Conservation (phyloP, 2,888 invertebrate species). For the Dusona sp. region DNA sequence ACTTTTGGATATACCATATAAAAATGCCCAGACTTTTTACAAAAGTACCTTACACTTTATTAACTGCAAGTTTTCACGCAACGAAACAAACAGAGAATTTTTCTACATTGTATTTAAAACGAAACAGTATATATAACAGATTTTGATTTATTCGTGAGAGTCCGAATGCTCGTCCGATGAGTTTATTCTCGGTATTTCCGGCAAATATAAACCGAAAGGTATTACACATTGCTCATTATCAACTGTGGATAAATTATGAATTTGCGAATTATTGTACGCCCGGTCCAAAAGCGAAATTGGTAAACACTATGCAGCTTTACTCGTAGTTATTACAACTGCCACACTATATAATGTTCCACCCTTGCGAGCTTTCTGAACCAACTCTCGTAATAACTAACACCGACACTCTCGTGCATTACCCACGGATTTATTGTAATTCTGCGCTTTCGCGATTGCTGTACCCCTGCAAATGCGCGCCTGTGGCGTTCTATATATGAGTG, state of each 20-base stretch:
- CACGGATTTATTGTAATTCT: constrained; percentile 83
- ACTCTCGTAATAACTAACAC: constrained; percentile 81
- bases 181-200: constrained; percentile 30
- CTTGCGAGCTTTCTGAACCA: constrained; percentile 72
- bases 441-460: constrained; percentile 81
- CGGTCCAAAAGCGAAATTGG: constrained; percentile 41
- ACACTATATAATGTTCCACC: constrained; percentile 13
- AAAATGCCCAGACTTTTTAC: constrained; percentile 78
- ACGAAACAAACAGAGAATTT: constrained; percentile 75
- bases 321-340: constrained; percentile 48
- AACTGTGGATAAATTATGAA: constrained; percentile 66
- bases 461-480: constrained; percentile 76
- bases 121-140: background rate
- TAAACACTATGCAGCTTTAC: constrained; percentile 39
- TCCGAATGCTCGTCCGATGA: constrained; percentile 20
- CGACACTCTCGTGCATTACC: constrained; percentile 78
- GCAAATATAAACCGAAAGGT: constrained; percentile 47
- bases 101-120: constrained; percentile 34
- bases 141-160: constrained; percentile 17
- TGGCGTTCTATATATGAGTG: constrained; percentile 64
- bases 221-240: constrained; percentile 71
- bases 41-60: constrained; percentile 67
- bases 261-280: constrained; percentile 46
- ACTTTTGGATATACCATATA: constrained; percentile 5
- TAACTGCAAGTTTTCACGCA: constrained; percentile 41